Percentiles rank a stretch among this genome's conserved stretches.
phyloP scores from a whole-genome alignment of 1,140 invertebrate genomes.

The Coboldia fuscipes region DNA sequence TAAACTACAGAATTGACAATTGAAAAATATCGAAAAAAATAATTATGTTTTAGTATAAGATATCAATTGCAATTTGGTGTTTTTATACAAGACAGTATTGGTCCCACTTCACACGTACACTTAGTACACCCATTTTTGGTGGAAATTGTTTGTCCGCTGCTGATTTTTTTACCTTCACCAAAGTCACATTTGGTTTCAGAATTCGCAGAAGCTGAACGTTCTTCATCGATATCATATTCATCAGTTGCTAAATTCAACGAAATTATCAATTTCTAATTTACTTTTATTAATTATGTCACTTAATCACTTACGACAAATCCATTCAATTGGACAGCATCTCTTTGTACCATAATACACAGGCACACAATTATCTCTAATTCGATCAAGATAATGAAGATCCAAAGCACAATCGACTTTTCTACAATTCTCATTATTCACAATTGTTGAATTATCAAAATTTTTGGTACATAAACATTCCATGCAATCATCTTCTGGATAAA shows the following conservation, averaged over 20 bases:
- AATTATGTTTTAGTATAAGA: too few species aligned
- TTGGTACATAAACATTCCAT: conserved; percentile 24
- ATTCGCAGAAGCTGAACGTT: not conserved
- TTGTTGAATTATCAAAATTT: conserved; percentile 16
- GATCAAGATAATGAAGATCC: conserved; percentile 22
- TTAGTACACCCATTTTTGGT: conserved; percentile 1
- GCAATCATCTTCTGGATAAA: conserved; percentile 23
- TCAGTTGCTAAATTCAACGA: not conserved
- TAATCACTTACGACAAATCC: conserved; percentile 25
- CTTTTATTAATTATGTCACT: not conserved
- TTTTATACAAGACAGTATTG: conserved; percentile 2
- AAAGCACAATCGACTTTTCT: conserved; percentile 26
- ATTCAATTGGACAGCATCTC: conserved; percentile 24
- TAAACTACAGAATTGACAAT: too few species aligned
- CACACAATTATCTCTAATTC: conserved; percentile 22
- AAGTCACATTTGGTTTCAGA: not conserved
- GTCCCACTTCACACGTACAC: conserved; percentile 1
- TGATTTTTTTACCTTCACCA: not conserved
- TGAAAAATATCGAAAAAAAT: too few species aligned
- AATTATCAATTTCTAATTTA: not conserved
- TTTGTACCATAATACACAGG: conserved; percentile 22
- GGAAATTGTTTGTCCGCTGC: not conserved
- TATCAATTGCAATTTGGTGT: not conserved
- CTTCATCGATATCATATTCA: not conserved
- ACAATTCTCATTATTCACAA: conserved; percentile 19